These are phyloP conservation scores for Colossoma macropomum DNA, from an alignment of 2,113 vertebrate genomes.

Conservation along the genomic window DNA sequence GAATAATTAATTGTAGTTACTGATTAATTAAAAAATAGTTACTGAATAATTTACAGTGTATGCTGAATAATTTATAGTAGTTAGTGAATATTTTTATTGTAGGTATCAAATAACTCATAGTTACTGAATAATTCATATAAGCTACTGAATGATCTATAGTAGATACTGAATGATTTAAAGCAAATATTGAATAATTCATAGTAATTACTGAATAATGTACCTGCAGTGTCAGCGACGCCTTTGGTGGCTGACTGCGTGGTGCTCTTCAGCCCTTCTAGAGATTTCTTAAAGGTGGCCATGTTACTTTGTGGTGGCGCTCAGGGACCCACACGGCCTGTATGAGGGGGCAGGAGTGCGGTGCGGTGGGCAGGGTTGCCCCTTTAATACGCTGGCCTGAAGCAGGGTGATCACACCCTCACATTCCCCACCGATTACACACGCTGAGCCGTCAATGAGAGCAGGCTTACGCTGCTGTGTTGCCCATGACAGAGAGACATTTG, in stretches of 20 bases:
- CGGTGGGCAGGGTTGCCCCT: constrained; percentile 47
- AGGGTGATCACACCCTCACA: constrained; percentile 55
- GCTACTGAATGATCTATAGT: no score
- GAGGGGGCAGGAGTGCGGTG: not conserved
- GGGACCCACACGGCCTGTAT: constrained; percentile 43
- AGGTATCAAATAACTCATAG: no score
- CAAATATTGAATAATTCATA: no score
- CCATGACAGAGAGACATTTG: constrained; percentile 61
- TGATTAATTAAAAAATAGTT: not conserved
- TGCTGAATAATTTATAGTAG: not conserved
- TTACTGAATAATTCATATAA: no score
- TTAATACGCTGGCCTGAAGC: constrained; percentile 72
- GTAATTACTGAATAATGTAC: constrained; percentile 55
- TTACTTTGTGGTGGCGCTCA: constrained; percentile 48
- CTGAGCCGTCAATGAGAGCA: constrained; percentile 63
- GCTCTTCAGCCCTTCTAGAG: constrained; percentile 72
- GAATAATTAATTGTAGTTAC: not conserved
- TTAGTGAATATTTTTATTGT: no score
- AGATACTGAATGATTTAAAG: no score
- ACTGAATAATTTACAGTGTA: not conserved
- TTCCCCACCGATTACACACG: constrained; percentile 71
- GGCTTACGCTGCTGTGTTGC: constrained; percentile 70
- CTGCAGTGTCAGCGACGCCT: constrained; percentile 71
- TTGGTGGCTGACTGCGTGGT: constrained; percentile 70
- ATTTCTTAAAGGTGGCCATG: constrained; percentile 79